Evolutionary conservation across 2,888 invertebrate species (phyloP), one percentile per base, ranked within the genome.

Genomic region (Plebejus melissa): DNA sequence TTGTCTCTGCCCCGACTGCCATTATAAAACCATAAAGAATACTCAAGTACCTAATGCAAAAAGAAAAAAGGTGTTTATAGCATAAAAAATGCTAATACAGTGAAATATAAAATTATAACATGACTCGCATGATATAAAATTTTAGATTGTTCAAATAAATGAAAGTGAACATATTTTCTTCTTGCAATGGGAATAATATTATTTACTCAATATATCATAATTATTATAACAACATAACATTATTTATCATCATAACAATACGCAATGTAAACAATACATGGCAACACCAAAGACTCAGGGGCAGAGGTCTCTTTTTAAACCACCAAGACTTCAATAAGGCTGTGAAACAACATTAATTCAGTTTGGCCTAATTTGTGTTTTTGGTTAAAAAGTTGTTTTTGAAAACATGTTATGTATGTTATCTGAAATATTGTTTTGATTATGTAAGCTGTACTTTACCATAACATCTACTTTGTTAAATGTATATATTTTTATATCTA

Each of bases 311-410:
- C 46, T 72, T 28, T 84, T 83, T 81, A 78, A 77, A 89, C 84
- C 86, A 90, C 86, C 89, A 89, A 91, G 90, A 92, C 90, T 89
- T 88, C 82, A 82, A 84, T 82, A 90, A 89, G 93, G 93, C 93
- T 93, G 93, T 93, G 93, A 92, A 90, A 88, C 86, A 90, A 89
- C 89, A 84, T 78, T 81, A 84, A 84, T 88, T 90, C 88, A 89
- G 90, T 91, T 88, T 85, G 84, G 88, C 88, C 78, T 82, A 65
- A 75, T 38, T 13, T 41, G 13, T 22, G 38, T n/a, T 32, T 75
- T 75, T 69, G 69, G 74, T 69, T 38, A 5, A 38, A 38, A 38
- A 5, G 38, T 38, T 38, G 38, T 38, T 38, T 38, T 38, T 38
- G 38, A 38, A 38, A 38, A 38, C 3, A 38, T 5, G 4, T 38